These are phyloP conservation scores for Uromys caudimaculatus DNA, from an alignment of 2,797 vertebrate species.

Conservation along the genomic window DNA sequence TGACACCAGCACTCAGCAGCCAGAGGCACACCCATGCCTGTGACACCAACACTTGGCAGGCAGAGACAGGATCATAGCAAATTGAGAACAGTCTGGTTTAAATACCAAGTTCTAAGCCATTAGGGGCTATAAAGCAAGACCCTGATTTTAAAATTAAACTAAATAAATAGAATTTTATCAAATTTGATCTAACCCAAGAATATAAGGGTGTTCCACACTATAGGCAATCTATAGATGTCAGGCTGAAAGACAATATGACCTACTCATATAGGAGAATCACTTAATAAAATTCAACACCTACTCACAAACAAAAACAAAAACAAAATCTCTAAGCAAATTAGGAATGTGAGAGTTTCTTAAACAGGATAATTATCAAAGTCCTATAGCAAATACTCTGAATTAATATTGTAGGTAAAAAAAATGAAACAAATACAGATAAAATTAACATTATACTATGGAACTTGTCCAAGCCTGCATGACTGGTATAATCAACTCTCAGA, in stretches of 20 bases:
- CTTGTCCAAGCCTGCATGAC: background rate
- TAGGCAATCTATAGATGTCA: background rate
- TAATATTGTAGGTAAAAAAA: background rate
- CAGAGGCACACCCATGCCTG: background rate
- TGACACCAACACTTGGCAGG: no score
- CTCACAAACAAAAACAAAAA: background rate
- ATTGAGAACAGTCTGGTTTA: background rate
- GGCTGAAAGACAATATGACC: background rate
- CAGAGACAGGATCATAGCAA: background rate
- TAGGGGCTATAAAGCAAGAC: background rate
- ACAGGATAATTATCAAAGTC: background rate
- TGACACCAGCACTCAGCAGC: background rate
- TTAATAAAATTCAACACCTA: background rate
- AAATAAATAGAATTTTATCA: background rate
- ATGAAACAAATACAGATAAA: background rate
- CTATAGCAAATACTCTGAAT: background rate
- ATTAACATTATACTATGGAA: background rate
- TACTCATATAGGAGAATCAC: background rate
- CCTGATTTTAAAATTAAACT: background rate
- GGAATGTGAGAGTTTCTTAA: background rate
- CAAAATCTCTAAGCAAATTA: background rate
- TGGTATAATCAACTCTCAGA: background rate
- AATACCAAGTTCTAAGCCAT: background rate
- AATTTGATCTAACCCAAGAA: background rate
- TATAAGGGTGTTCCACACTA: background rate